Evolutionary conservation across 2,888 invertebrate genomes (phyloP).

Genomic region (Argyresthia albistria): DNA sequence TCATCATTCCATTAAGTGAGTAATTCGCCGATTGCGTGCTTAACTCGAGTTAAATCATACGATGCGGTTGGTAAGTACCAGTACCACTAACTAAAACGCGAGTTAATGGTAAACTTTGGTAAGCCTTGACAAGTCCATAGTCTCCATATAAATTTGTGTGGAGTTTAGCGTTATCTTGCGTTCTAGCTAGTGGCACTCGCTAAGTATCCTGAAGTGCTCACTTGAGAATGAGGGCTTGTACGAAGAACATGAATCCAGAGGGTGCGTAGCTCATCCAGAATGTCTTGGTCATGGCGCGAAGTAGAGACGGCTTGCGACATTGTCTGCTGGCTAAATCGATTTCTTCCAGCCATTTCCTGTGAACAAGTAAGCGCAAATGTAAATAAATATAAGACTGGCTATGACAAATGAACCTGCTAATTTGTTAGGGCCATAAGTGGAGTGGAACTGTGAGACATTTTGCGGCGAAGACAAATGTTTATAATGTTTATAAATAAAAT

Average conservation of each 20-base stretch:
- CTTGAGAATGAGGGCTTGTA: slow-evolving; percentile 68
- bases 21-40: slow-evolving; percentile 20
- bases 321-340: slow-evolving; percentile 67
- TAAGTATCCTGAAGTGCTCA: slow-evolving; percentile 25
- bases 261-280: slow-evolving; percentile 79
- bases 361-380: slow-evolving; percentile 19
- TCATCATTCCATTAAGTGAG: background rate
- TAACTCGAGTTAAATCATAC: slow-evolving; percentile 12
- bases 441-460: background rate
- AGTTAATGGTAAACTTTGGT: too few relatives aligned
- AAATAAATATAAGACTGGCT: too few relatives aligned
- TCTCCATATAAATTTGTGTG: too few relatives aligned
- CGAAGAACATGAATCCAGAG: slow-evolving; percentile 75
- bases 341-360: slow-evolving; percentile 79
- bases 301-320: slow-evolving; percentile 74
- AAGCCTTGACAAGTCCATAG: too few relatives aligned
- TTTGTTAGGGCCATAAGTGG: background rate
- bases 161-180: too few relatives aligned
- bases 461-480: background rate
- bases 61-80: slow-evolving; percentile 7
- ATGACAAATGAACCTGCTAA: background rate
- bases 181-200: too few relatives aligned
- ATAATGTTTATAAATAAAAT: background rate
- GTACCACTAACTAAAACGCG: too few relatives aligned
- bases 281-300: slow-evolving; percentile 76